Evolutionary conservation across 2,113 vertebrate species (phyloP), one percentile per base, ranked within the genome.

Genomic region (Apteryx mantelli): DNA sequence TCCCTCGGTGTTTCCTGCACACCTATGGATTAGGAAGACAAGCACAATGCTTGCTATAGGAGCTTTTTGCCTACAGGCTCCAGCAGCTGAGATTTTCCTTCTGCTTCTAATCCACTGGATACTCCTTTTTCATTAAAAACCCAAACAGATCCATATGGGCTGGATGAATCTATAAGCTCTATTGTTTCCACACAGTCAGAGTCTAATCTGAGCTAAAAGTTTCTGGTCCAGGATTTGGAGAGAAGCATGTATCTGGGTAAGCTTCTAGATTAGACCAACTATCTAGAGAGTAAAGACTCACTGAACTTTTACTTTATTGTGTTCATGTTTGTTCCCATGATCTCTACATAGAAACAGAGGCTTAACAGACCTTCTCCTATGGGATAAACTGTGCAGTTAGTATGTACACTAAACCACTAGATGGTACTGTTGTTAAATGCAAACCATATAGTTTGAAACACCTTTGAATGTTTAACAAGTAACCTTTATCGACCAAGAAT

Each of bases 121-220:
- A 91, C 50, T 96, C 28, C 52, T 94, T 96, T 94, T 95, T 95
- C 93, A 97, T 97, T 96, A 96, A 96, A 96, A 86, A 81, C 92
- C 60, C 90, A 94, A 96, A 94, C 86, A 90, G 71, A 86, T 38
- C 90, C 86, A 93, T 86, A 90, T 83, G 86, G 79, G 60, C 55
- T 93, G 69, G 71, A 83, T 42, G 38, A 95, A 60, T 55, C 50
- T 46, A 25, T 81, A 90, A 96, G 1, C 80, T 86, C 42, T n/a
- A 71, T 83, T 96, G 73, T 95, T 94, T 91, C 84, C 86, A 88
- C 55, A 64, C 40, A 93, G 88, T 55, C 78, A 90, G 71, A 5
- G 1, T 32, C 88, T 95, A 90, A 96, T 92, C 88, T 78, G 55
- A 64, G 88, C 96, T 96, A 78, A 90, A 96, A 75, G 26, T 88